These are phyloP conservation scores for Trididemnum miniatum DNA, from an alignment of 23 tunicate species.

Conservation along the genomic window DNA sequence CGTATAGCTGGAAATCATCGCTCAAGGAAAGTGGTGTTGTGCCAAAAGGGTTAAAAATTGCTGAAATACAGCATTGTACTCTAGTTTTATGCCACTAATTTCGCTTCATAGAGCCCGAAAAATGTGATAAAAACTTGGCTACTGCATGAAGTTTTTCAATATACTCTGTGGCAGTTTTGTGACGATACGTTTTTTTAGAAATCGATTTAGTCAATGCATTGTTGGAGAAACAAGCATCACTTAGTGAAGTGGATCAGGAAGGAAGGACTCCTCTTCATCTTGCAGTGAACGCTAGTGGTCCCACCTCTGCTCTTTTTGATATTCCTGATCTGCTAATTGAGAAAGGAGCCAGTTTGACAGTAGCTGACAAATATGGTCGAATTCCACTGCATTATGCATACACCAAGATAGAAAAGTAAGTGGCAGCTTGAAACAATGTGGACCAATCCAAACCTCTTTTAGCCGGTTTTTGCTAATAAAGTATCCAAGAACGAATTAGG, in stretches of 20 bases:
- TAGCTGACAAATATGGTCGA: constrained; percentile 76
- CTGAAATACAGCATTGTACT: too few species aligned
- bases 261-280: constrained; percentile 93
- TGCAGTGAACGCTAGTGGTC: constrained; percentile 94
- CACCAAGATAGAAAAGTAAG: constrained; percentile 70
- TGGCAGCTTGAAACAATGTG: too few species aligned
- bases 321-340: constrained; percentile 92
- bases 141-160: too few species aligned
- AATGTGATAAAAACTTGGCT: too few species aligned
- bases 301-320: constrained; percentile 85
- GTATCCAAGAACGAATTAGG: too few species aligned
- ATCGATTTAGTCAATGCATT: constrained; percentile 85
- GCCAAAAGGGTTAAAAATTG: too few species aligned
- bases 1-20: too few species aligned
- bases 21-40: too few species aligned
- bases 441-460: not conserved
- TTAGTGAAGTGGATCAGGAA: constrained; percentile 66
- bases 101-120: too few species aligned
- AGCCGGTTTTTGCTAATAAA: not conserved
- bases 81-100: too few species aligned
- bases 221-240: constrained; percentile 81
- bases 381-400: constrained; percentile 95
- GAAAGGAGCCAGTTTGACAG: constrained; percentile 81
- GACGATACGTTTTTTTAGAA: constrained; percentile 68
- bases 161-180: too few species aligned